Conservation (phyloP, 2,797 vertebrate genomes). For the Gymnopithys bicolor region DNA sequence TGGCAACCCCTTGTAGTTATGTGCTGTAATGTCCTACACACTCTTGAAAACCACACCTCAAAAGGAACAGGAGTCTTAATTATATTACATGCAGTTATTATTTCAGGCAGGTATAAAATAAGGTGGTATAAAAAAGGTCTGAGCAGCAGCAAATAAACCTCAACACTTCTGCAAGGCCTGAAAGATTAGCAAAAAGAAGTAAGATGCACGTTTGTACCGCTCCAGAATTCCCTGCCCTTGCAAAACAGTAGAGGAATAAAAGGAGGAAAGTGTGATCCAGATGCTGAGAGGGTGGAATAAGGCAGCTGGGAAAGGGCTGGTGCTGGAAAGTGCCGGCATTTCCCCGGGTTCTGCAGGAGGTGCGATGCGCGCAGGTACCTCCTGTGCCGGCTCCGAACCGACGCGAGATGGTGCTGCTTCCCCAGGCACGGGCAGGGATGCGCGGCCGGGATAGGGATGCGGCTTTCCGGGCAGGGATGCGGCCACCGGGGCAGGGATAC, state of each 20-base stretch:
- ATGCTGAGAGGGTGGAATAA: background rate
- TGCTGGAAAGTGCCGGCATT: background rate
- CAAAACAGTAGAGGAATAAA: background rate
- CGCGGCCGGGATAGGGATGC: background rate
- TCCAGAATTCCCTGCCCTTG: background rate
- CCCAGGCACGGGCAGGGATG: background rate
- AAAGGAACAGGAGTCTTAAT: background rate
- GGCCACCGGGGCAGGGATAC: background rate
- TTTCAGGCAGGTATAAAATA: background rate
- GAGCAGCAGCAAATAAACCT: background rate
- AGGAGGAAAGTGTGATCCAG: background rate
- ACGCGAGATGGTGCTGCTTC: slow-evolving; percentile 69
- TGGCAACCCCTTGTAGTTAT: background rate
- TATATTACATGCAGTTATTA: background rate
- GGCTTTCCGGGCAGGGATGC: too few species aligned
- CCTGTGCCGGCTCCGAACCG: background rate
- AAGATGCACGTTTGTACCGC: background rate
- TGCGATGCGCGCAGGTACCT: fast-evolving
- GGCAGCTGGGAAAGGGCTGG: background rate
- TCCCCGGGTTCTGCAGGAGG: background rate
- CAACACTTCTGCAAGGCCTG: background rate
- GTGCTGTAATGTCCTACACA: background rate
- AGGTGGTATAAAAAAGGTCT: background rate
- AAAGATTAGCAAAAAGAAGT: background rate
- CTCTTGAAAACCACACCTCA: background rate